Percentiles rank a stretch among this genome's conserved stretches.
These are phyloP conservation scores for Parus major DNA, from an alignment of 2,113 vertebrate genomes.

Conservation along the genomic window DNA sequence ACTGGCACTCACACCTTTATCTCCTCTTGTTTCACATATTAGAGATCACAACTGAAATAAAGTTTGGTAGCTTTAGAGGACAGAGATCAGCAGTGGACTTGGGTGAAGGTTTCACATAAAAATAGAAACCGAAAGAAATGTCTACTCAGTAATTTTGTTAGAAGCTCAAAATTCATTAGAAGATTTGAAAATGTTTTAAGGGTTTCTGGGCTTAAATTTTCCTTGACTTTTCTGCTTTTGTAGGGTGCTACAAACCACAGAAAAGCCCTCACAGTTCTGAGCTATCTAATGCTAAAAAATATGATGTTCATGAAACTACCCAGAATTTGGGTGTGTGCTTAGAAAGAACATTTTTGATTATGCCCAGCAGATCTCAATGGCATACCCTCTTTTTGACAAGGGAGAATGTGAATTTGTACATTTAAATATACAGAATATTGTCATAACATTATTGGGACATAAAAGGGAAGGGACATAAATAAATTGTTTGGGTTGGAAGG, in stretches of 20 bases:
- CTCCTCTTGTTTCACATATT: neutral
- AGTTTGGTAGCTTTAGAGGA: neutral
- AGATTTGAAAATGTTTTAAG: neutral
- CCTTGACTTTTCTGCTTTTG: neutral
- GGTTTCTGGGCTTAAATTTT: neutral
- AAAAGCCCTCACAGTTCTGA: neutral
- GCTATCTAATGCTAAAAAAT: neutral
- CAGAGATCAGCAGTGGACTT: neutral
- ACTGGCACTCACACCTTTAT: neutral
- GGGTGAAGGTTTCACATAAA: neutral
- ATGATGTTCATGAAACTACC: neutral
- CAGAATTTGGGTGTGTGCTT: neutral
- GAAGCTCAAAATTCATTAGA: neutral
- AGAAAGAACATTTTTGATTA: neutral
- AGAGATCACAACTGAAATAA: neutral
- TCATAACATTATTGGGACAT: too few relatives aligned
- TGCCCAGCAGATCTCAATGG: neutral
- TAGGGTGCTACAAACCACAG: neutral
- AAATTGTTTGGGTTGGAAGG: neutral
- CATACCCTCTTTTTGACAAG: neutral
- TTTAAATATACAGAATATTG: neutral
- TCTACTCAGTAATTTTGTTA: neutral
- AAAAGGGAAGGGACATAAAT: neutral
- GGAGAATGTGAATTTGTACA: neutral
- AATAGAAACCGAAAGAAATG: neutral